phyloP scores from a whole-genome alignment of 1,140 invertebrate species.

The Grapholita molesta region DNA sequence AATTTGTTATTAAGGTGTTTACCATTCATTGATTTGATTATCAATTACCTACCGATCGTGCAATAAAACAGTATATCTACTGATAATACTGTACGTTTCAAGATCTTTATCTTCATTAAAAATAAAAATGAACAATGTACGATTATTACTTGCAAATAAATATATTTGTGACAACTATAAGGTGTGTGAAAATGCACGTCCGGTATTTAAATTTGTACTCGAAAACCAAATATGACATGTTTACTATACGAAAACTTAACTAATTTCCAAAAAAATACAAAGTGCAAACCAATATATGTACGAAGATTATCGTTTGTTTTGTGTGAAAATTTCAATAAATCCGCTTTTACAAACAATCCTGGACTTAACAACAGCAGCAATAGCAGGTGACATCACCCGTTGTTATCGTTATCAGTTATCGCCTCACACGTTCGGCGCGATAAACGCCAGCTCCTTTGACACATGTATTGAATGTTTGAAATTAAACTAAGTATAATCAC shows the following conservation, averaged over 20 bases:
- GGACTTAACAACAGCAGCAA: neutral
- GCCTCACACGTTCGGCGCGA: neutral
- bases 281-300: neutral
- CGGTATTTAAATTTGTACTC: no score
- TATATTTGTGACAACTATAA: no score
- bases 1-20: no score
- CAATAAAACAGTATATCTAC: neutral
- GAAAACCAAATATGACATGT: no score
- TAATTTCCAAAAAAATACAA: no score
- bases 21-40: no score
- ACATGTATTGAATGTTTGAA: neutral
- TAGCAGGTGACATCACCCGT: constrained; percentile 9
- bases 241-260: no score
- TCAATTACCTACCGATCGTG: neutral
- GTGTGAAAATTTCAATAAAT: neutral
- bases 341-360: neutral
- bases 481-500: neutral
- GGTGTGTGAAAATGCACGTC: no score
- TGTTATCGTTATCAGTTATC: constrained; percentile 12
- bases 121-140: neutral
- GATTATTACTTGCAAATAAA: neutral
- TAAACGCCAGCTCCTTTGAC: neutral
- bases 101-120: neutral
- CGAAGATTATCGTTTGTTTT: neutral
- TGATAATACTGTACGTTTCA: neutral